Evolutionary conservation across 1,140 invertebrate species (phyloP).

Genomic region (Drosophila miranda): DNA sequence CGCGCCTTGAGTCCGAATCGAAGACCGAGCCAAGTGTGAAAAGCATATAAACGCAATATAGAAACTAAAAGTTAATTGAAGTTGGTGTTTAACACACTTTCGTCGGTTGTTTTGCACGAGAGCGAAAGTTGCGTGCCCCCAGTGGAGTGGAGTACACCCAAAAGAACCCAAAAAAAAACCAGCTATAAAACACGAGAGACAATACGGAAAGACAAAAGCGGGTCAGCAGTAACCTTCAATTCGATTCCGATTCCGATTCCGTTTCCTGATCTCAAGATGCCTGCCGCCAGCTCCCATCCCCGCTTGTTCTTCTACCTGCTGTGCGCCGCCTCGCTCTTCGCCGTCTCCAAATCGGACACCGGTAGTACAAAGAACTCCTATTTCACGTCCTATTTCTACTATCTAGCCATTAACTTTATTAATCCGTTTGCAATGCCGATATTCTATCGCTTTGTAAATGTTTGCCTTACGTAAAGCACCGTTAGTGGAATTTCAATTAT

Average conservation of each 20-base stretch:
- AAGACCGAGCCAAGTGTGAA: conserved; percentile 42
- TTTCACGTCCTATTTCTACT: conserved; percentile 80
- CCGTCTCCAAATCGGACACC: conserved; percentile 74
- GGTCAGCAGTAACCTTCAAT: conserved; percentile 31
- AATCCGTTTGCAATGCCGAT: conserved; percentile 79
- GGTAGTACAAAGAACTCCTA: conserved; percentile 79
- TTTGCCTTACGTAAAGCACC: conserved; percentile 59
- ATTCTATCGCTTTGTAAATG: conserved; percentile 75
- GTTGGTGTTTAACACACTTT: conserved; percentile 50
- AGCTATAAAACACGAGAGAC: conserved; percentile 14
- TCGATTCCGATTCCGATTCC: conserved; percentile 12
- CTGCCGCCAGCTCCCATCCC: conserved; percentile 67
- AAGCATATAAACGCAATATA: conserved; percentile 37
- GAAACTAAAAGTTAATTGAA: conserved; percentile 66
- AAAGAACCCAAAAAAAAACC: conserved; percentile 15
- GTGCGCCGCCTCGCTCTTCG: conserved; percentile 71
- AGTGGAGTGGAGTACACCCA: conserved; percentile 42
- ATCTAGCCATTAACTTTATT: conserved; percentile 76
- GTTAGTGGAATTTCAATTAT: conserved; percentile 1
- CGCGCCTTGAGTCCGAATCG: conserved; percentile 54
- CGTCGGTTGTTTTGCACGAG: conserved; percentile 41
- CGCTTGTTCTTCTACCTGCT: conserved; percentile 75
- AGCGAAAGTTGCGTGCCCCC: conserved; percentile 68
- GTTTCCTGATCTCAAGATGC: conserved; percentile 54
- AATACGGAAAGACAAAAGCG: conserved; percentile 27